Evolutionary conservation across 2,797 vertebrate genomes (phyloP).

Genomic region (Myotis pilosus): DNA sequence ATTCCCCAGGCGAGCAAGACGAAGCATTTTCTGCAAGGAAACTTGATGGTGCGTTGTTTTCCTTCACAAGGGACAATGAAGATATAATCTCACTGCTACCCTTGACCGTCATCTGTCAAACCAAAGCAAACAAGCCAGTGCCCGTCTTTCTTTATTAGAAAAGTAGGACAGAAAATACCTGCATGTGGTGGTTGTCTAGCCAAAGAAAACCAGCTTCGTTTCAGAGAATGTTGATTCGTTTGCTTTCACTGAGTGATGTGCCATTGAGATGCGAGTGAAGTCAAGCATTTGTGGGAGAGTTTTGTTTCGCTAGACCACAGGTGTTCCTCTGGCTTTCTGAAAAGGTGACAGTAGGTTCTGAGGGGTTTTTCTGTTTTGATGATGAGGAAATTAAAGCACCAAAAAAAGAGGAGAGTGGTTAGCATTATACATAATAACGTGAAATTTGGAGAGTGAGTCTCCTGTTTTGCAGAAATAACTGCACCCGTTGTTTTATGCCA

Average conservation of each 20-base stretch:
- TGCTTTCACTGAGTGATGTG: background rate
- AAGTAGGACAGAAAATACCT: background rate
- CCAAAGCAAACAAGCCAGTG: background rate
- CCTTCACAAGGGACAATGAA: background rate
- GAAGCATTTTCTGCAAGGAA: conserved; percentile 7
- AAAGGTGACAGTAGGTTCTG: background rate
- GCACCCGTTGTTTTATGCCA: background rate
- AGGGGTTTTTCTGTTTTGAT: background rate
- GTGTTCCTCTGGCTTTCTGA: background rate
- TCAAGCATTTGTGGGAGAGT: background rate
- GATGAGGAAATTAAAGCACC: background rate
- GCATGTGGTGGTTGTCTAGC: background rate
- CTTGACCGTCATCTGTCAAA: conserved; percentile 12
- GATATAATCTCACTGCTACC: background rate
- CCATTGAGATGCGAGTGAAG: background rate
- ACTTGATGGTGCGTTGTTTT: background rate
- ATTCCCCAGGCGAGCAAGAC: background rate
- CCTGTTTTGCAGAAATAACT: background rate
- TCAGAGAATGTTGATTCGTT: background rate
- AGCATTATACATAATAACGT: background rate
- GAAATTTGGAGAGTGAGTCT: background rate
- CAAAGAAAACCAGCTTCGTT: background rate
- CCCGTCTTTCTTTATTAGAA: background rate
- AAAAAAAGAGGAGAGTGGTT: background rate
- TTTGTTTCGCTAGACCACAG: conserved; percentile 9